Evolutionary conservation across 2,797 vertebrate species (phyloP).

Genomic region (Chromis chromis): DNA sequence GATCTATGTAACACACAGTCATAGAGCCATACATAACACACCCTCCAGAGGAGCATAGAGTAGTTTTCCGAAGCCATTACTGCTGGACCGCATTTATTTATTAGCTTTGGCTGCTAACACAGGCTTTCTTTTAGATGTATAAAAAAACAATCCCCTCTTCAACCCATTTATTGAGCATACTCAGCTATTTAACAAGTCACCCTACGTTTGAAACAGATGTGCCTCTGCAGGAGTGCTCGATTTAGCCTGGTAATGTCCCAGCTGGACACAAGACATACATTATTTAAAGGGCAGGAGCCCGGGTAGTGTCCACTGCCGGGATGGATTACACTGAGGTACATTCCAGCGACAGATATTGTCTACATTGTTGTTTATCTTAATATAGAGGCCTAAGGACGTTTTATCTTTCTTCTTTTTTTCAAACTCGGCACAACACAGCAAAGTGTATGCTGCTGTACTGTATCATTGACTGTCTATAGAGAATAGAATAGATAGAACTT

Average conservation of each 20-base stretch:
- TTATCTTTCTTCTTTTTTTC: slow-evolving; percentile 15
- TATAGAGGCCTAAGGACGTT: slow-evolving; percentile 13
- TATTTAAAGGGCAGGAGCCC: slow-evolving; percentile 52
- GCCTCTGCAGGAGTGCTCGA: slow-evolving; percentile 30
- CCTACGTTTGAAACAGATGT: slow-evolving; percentile 56
- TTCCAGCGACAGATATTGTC: slow-evolving; percentile 47
- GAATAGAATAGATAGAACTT: too few species aligned
- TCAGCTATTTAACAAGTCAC: slow-evolving; percentile 57
- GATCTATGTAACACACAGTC: not conserved
- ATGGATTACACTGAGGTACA: slow-evolving; percentile 44
- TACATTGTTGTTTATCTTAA: slow-evolving; percentile 64
- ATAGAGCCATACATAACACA: not conserved
- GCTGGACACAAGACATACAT: slow-evolving; percentile 54
- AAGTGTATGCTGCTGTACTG: slow-evolving; percentile 19
- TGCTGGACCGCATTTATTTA: slow-evolving; percentile 39
- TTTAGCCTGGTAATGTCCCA: slow-evolving; percentile 57
- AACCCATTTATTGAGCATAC: slow-evolving; percentile 51
- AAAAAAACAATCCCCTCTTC: slow-evolving; percentile 27
- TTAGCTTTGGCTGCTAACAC: slow-evolving; percentile 27
- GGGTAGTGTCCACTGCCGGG: slow-evolving; percentile 38
- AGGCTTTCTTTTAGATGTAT: slow-evolving; percentile 13
- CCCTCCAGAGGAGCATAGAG: not conserved
- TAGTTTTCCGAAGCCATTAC: slow-evolving; percentile 9
- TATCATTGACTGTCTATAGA: slow-evolving; percentile 21
- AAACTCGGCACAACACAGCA: slow-evolving; percentile 1